Base-by-base conservation (phyloP, 2,797 vertebrate species). In the Scolopax rusticola region DNA sequence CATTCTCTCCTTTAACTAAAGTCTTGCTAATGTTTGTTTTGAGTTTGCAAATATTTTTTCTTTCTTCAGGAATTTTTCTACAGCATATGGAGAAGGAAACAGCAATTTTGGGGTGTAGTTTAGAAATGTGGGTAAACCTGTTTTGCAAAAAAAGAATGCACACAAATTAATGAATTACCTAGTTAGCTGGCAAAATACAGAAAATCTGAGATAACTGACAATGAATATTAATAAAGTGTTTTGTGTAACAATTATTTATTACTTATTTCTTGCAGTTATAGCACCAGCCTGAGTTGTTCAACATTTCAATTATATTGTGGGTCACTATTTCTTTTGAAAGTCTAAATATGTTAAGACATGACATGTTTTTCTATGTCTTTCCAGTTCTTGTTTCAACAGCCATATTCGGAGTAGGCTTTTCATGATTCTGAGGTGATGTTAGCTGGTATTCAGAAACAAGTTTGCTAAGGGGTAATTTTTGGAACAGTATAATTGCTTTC, bases 351-450 rank as follows among this genome's bases (percentile, higher is more conserved):
- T 84, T 93, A 69, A 79, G 51, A 60, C 87, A 17, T 69, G 63
- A 74, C 67, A 53, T 84, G 21, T 8, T 68, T 86, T 75, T 95
- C 38, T 86, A 20, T 87, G 57, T 81, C 77, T 91, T 91, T 86
- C 16, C 50, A 85, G 67, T 90, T 89, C 60, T 93, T 96, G 48
- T 94, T 96, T 93, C 25, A 47, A 91, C 76, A 88, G 65, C 82
- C 33, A 5, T 50, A 65, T 86, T 65, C 63, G 80, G 83, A 95
- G 51, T 67, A 77, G 50, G 12, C 57, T 84, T 97, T 97, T 77
- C 65, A 51, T 78, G 40, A 41, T 93, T 91, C 48, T 47, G 87
- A 79, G 60, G 36, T 91, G 60, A 56, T 65, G 20, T 53, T 80
- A 61, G 13, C 65, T 95, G 63, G 67, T 91, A 20, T 70, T 86